phyloP scores from a whole-genome alignment of 1,140 invertebrate genomes.

The Phymastichus coffea region DNA sequence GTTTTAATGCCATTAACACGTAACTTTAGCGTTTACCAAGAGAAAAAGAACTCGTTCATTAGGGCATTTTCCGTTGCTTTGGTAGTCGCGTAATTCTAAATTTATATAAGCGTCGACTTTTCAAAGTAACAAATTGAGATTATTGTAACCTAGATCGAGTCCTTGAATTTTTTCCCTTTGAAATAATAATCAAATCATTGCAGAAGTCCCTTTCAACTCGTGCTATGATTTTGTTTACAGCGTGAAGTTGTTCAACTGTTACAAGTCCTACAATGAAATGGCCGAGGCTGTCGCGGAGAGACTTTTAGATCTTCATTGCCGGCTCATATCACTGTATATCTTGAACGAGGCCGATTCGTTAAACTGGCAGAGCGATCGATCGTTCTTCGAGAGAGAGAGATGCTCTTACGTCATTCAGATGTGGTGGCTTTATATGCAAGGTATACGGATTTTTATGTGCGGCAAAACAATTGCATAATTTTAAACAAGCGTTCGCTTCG shows the following conservation, averaged over 20 bases:
- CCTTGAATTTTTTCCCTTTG: no score
- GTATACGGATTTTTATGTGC: constrained; percentile 45
- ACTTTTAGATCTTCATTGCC: constrained; percentile 73
- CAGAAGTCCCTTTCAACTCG: no score
- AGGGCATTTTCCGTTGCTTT: constrained; percentile 9
- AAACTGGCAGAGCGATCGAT: constrained; percentile 63
- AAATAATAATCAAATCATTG: no score
- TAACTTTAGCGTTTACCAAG: constrained; percentile 3
- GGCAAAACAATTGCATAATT: no score
- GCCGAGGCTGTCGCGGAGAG: constrained; percentile 77
- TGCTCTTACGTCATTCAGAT: constrained; percentile 78
- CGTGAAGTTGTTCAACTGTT: constrained; percentile 51
- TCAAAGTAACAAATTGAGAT: neutral
- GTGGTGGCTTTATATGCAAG: constrained; percentile 85
- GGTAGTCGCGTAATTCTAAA: neutral
- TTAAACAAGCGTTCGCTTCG: no score
- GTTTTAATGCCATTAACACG: neutral
- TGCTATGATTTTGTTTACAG: no score
- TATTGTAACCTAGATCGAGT: no score
- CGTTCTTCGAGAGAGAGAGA: constrained; percentile 68
- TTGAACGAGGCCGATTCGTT: constrained; percentile 75
- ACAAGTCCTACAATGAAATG: constrained; percentile 77
- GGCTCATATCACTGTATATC: constrained; percentile 73
- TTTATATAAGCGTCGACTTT: neutral
- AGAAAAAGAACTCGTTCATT: neutral